Percentiles rank a stretch among this genome's conserved stretches.
phyloP scores from a whole-genome alignment of 2,113 vertebrate species.

The Gobiocypris rarus region DNA sequence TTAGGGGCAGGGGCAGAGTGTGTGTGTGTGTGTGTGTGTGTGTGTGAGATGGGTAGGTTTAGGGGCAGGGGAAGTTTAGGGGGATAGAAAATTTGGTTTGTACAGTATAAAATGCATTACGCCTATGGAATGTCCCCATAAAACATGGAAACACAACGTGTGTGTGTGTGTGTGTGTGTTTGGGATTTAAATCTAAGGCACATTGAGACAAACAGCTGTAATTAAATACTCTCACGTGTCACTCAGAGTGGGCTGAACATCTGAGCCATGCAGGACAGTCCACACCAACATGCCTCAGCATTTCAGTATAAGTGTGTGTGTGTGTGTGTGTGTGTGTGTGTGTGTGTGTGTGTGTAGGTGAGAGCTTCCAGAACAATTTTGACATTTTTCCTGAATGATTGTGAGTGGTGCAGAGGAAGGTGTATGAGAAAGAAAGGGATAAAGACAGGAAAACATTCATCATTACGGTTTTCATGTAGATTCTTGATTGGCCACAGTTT shows the following conservation, averaged over 20 bases:
- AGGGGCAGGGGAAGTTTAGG: too few species aligned
- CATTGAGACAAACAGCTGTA: neutral
- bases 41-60: too few species aligned
- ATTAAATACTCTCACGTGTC: conserved; percentile 6
- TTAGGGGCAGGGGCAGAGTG: too few species aligned
- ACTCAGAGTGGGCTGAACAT: neutral
- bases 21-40: too few species aligned
- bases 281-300: neutral
- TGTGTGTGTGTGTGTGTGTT: conserved; percentile 1
- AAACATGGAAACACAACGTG: too few species aligned
- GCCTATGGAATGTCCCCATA: too few species aligned
- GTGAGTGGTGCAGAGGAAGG: neutral
- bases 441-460: neutral
- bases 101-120: too few species aligned
- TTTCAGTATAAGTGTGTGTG: neutral
- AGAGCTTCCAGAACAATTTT: neutral
- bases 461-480: neutral
- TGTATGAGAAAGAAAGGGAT: neutral
- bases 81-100: too few species aligned
- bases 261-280: neutral
- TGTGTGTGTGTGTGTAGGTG: neutral
- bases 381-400: neutral
- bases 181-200: conserved; percentile 3
- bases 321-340: neutral
- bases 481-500: neutral